A percentile compares a stretch with the other conserved stretches of the same genome.
Evolutionary conservation across 2,113 vertebrate genomes (phyloP).

Genomic region (Dendrocopos noguchii): DNA sequence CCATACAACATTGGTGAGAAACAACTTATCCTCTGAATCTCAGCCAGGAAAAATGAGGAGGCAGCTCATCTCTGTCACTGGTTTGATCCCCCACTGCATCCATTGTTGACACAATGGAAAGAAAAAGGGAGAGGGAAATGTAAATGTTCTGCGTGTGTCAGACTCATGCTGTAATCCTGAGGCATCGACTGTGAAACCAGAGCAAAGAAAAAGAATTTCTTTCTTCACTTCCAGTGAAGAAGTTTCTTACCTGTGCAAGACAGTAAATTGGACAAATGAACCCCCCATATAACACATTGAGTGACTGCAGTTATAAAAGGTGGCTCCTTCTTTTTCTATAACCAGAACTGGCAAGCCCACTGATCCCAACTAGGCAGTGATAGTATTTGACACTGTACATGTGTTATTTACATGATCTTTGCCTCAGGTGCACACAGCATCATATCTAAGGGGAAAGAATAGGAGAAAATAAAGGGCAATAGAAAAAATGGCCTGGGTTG

Average conservation of each 20-base stretch:
- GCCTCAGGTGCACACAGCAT: neutral
- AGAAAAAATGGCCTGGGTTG: neutral
- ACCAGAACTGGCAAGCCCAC: neutral
- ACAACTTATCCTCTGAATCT: slow-evolving; percentile 53
- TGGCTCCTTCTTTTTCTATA: neutral
- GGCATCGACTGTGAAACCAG: slow-evolving; percentile 38
- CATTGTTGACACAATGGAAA: slow-evolving; percentile 49
- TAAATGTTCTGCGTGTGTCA: slow-evolving; percentile 24
- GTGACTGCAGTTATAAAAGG: neutral
- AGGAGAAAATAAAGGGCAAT: neutral
- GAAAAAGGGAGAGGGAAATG: slow-evolving; percentile 45
- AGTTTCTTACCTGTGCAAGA: neutral
- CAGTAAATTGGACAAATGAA: slow-evolving; percentile 11
- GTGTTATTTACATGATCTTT: neutral
- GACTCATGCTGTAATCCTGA: neutral
- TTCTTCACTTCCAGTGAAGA: neutral
- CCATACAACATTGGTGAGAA: slow-evolving; percentile 61
- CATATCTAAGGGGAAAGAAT: neutral
- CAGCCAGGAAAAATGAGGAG: slow-evolving; percentile 57
- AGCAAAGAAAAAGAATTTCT: neutral
- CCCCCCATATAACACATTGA: neutral
- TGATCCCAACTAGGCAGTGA: neutral
- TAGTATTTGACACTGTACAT: neutral
- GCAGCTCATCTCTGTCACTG: slow-evolving; percentile 55
- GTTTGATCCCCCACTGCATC: slow-evolving; percentile 47